Conservation (phyloP, 2,888 invertebrate genomes). For the Synanthedon tipuliformis region DNA sequence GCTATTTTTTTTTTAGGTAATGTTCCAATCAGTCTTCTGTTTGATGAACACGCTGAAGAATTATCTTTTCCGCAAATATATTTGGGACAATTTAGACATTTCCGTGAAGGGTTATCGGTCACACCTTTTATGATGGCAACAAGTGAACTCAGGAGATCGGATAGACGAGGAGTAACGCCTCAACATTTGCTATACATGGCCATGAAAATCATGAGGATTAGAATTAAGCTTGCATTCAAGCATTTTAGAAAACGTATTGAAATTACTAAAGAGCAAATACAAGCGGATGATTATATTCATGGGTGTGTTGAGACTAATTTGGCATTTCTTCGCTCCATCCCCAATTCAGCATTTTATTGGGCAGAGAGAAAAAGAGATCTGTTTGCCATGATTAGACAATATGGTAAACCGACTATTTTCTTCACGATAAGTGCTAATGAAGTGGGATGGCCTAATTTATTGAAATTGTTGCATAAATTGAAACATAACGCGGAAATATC, state of each 20-base stretch:
- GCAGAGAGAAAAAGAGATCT: slow-evolving; percentile 28
- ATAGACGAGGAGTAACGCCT: slow-evolving; percentile 31
- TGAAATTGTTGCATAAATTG: slow-evolving; percentile 26
- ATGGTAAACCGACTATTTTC: slow-evolving; percentile 33
- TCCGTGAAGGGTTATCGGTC: slow-evolving; percentile 12
- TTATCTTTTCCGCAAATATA: slow-evolving; percentile 22
- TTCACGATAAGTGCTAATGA: slow-evolving; percentile 38
- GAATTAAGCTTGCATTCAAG: slow-evolving; percentile 3
- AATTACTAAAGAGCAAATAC: slow-evolving; percentile 21
- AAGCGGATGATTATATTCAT: slow-evolving; percentile 23
- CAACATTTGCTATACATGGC: slow-evolving; percentile 23
- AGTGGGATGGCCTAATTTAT: slow-evolving; percentile 23
- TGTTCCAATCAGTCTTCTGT: not conserved
- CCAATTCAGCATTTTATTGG: slow-evolving; percentile 37
- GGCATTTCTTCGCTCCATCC: slow-evolving; percentile 27
- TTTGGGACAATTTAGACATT: slow-evolving; percentile 24
- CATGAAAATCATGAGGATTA: slow-evolving; percentile 21
- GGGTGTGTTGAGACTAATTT: slow-evolving; percentile 25
- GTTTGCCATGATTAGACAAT: slow-evolving; percentile 39
- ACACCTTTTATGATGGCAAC: slow-evolving; percentile 33
- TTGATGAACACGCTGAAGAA: not conserved
- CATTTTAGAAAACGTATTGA: slow-evolving; percentile 17
- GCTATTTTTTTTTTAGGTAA: not conserved
- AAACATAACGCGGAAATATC: slow-evolving; percentile 15
- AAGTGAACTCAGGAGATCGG: slow-evolving; percentile 31